These are phyloP conservation scores for Amphimallon solstitiale DNA, from an alignment of 2,888 invertebrate genomes.

Conservation along the genomic window DNA sequence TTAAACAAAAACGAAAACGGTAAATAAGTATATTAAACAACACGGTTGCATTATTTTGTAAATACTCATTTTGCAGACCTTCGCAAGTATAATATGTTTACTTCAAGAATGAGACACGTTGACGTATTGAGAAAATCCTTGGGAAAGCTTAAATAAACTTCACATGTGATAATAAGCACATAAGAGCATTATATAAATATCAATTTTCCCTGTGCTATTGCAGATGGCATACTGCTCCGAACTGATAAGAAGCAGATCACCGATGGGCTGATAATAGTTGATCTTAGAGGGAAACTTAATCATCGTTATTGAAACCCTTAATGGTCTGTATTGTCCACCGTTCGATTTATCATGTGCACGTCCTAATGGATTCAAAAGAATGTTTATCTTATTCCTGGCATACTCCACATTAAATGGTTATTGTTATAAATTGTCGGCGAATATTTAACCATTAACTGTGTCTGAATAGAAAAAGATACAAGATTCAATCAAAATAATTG, in stretches of 20 bases:
- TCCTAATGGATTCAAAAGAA: slow-evolving; percentile 57
- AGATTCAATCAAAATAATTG: background rate
- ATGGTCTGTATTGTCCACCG: slow-evolving; percentile 63
- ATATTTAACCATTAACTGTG: background rate
- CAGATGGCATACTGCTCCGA: slow-evolving; percentile 26
- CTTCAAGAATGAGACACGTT: no score
- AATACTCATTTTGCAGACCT: no score
- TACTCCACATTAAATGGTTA: slow-evolving; percentile 23
- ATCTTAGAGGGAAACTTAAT: slow-evolving; percentile 61
- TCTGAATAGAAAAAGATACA: background rate
- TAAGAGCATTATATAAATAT: slow-evolving; percentile 32
- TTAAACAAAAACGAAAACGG: no score
- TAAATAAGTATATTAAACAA: no score
- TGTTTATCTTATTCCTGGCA: slow-evolving; percentile 39
- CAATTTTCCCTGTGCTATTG: slow-evolving; percentile 35
- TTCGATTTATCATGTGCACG: slow-evolving; percentile 59
- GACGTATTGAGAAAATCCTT: background rate
- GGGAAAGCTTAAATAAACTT: background rate
- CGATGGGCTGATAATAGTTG: slow-evolving; percentile 57
- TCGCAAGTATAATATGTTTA: no score
- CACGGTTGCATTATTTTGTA: no score
- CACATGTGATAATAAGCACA: background rate
- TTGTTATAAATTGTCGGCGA: slow-evolving; percentile 19
- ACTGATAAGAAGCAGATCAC: slow-evolving; percentile 39
- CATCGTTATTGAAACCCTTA: slow-evolving; percentile 63